Percentiles rank a stretch among this genome's conserved stretches.
phyloP scores from a whole-genome alignment of 2,888 invertebrate genomes.

The Peribatodes rhomboidaria region DNA sequence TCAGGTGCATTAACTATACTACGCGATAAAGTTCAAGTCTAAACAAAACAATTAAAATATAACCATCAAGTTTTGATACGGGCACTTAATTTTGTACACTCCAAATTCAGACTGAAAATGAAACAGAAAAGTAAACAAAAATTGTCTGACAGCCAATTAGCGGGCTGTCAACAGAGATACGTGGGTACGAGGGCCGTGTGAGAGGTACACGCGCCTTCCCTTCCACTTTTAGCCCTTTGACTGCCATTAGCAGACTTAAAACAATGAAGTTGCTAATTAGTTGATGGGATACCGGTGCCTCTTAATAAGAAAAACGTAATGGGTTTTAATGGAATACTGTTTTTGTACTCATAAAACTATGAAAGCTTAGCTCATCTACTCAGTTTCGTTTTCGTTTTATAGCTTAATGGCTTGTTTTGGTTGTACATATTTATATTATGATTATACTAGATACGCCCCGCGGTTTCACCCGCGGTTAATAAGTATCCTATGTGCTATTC shows the following conservation, averaged over 20 bases:
- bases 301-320: background rate
- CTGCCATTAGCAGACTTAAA: slow-evolving; percentile 14
- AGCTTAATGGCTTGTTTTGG: no score
- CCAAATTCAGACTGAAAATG: slow-evolving; percentile 22
- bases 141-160: slow-evolving; percentile 35
- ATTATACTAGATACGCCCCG: no score
- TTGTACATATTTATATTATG: no score
- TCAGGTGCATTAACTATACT: no score
- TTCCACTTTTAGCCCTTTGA: slow-evolving; percentile 23
- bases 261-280: slow-evolving; percentile 24
- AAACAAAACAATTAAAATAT: background rate
- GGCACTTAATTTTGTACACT: slow-evolving; percentile 7
- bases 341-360: no score
- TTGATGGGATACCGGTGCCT: slow-evolving; percentile 9
- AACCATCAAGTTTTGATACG: slow-evolving; percentile 1
- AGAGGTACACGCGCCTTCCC: slow-evolving; percentile 12
- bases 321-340: background rate
- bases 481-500: no score
- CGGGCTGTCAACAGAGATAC: slow-evolving; percentile 29
- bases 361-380: no score
- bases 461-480: no score
- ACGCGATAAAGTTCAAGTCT: no score
- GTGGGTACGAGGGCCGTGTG: slow-evolving; percentile 11
- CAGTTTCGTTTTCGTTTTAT: no score
- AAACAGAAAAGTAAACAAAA: slow-evolving; percentile 38